Base-by-base conservation (phyloP, 2,797 vertebrate genomes). In the Catharus ustulatus region DNA sequence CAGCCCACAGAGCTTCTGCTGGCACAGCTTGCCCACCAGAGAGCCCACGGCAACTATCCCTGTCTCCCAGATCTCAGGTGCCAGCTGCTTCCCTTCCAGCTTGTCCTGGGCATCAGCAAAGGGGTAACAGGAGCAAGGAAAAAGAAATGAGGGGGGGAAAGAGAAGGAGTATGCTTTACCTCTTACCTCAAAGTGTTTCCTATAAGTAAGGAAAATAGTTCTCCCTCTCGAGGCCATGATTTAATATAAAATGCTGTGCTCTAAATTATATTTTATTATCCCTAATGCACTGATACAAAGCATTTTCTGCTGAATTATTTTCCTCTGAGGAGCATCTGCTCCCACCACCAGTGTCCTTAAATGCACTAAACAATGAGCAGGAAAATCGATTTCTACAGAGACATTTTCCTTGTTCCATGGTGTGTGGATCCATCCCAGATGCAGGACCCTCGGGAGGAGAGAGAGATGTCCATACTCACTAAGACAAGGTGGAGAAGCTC, bases 11-110 rank as follows among this genome's bases (percentile, higher is more conserved):
- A 97, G 89, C n/a, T 92, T 58, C 93, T 97, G 96, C 76, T 26
- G 96, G 84, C 97, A 98, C 87, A 98, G 63, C 67, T 97, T 98
- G 93, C 97, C 92, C 1, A 97, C 59, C 54, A 98, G 84, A 9
- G 97, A 88, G 58, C 97, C 97, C 34, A 94, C 17, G 0, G 95
- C 90, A 22, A 97, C 7, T 40, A 94, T 58, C 8, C 96, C 97
- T 1, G 96, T 96, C 72, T 98, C 95, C 79, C 72, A 77, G 58
- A 96, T 48, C n/a, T 90, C 90, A 1, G 86, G 58, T 7, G 58
- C 63, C 64, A 93, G 30, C 32, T 93, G 74, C 93, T 95, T 96
- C 38, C 89, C 66, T 34, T 62, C 87, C 61, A 98, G 81, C 71
- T 97, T 97, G n/a, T 95, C 91, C 97, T 98, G 54, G 18, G 8